A percentile compares a stretch with the other conserved stretches of the same genome.
These are phyloP conservation scores for Nephrotoma flavescens DNA, from an alignment of 2,888 invertebrate genomes.

Conservation along the genomic window DNA sequence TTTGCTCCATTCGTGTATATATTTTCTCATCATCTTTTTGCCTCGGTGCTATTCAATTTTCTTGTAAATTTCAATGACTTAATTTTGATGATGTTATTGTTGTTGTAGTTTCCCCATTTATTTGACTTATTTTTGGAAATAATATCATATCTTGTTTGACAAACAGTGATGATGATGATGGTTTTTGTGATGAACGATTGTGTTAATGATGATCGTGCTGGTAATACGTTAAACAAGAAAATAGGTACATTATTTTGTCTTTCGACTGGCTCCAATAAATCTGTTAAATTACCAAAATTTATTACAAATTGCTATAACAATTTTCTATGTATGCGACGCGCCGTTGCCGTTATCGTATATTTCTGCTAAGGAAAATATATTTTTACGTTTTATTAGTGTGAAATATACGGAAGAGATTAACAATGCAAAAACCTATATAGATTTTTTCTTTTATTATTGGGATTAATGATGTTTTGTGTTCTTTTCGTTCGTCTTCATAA, in stretches of 20 bases:
- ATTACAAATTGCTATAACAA: background rate
- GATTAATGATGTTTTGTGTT: background rate
- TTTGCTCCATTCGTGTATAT: background rate
- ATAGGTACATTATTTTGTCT: background rate
- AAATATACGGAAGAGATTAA: background rate
- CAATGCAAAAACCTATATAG: background rate
- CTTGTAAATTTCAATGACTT: background rate
- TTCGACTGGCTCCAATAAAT: background rate
- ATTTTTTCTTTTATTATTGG: background rate
- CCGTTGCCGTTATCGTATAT: background rate
- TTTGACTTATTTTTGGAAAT: background rate
- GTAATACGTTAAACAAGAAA: background rate
- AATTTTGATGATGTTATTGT: background rate
- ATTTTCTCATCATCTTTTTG: background rate
- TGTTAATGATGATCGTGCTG: background rate
- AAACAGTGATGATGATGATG: background rate
- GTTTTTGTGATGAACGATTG: too few species aligned
- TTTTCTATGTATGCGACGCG: background rate
- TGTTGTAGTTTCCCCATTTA: background rate
- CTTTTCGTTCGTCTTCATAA: background rate
- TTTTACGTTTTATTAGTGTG: too few species aligned
- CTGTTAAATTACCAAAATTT: background rate
- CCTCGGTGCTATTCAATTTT: background rate
- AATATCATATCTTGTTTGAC: background rate
- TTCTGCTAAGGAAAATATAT: background rate